These are phyloP conservation scores for Hypsopygia costalis DNA, from an alignment of 2,888 invertebrate genomes.

Conservation along the genomic window DNA sequence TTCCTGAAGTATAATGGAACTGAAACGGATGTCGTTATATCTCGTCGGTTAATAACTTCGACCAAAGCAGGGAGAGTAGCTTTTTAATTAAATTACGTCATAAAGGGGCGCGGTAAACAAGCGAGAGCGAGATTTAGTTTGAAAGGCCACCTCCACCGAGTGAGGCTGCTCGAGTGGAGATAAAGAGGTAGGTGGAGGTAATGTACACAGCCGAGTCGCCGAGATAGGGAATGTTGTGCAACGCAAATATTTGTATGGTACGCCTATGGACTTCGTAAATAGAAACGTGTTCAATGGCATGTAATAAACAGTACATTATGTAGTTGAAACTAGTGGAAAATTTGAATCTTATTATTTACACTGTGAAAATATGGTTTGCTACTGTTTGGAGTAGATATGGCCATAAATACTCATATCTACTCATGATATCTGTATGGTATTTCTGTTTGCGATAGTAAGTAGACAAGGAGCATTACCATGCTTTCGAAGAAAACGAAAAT, in stretches of 20 bases:
- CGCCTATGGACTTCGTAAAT: slow-evolving; percentile 17
- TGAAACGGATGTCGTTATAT: slow-evolving; percentile 12
- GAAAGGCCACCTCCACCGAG: slow-evolving; percentile 34
- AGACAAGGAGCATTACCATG: too few relatives aligned
- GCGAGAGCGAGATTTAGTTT: slow-evolving; percentile 48
- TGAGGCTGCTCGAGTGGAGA: slow-evolving; percentile 50
- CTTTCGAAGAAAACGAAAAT: too few relatives aligned
- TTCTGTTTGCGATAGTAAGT: too few relatives aligned
- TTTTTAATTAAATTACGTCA: slow-evolving; percentile 59
- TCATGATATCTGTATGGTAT: too few relatives aligned
- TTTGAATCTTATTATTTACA: neutral
- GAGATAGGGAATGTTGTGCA: slow-evolving; percentile 56
- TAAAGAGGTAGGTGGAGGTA: slow-evolving; percentile 55
- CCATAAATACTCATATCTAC: too few relatives aligned
- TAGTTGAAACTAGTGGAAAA: neutral
- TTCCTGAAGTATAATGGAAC: slow-evolving; percentile 6
- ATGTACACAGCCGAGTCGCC: slow-evolving; percentile 52
- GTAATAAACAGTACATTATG: slow-evolving; percentile 19
- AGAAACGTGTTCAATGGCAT: slow-evolving; percentile 24
- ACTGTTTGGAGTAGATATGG: too few relatives aligned
- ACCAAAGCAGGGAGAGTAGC: slow-evolving; percentile 25
- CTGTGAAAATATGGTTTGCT: too few relatives aligned
- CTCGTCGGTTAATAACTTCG: slow-evolving; percentile 16
- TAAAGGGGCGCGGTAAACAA: slow-evolving; percentile 51
- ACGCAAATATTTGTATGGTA: slow-evolving; percentile 54